These are phyloP conservation scores for Peribatodes rhomboidaria DNA, from an alignment of 2,888 invertebrate species.

Conservation along the genomic window DNA sequence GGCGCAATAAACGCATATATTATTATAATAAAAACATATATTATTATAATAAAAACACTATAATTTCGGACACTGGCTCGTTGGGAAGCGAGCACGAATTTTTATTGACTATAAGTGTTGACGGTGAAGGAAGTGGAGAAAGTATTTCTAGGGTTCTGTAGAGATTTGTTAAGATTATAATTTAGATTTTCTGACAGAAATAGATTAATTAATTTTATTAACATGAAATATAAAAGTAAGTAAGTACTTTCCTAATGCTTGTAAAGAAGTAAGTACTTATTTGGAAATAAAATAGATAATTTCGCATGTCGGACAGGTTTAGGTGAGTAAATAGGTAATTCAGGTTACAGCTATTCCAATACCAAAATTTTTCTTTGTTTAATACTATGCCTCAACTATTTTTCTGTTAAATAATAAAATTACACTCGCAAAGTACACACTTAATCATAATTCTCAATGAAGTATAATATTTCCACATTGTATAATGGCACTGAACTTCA, in stretches of 20 bases:
- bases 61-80: conserved; percentile 50
- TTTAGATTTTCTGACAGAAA: too few species aligned
- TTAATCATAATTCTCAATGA: not conserved
- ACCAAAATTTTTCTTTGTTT: too few species aligned
- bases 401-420: too few species aligned
- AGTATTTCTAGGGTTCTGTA: conserved; percentile 35
- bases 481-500: not conserved
- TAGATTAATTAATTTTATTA: not conserved
- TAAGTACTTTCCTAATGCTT: too few species aligned
- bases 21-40: conserved; percentile 63
- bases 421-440: not conserved
- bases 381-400: too few species aligned
- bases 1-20: conserved; percentile 61
- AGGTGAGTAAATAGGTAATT: too few species aligned
- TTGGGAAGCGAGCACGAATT: conserved; percentile 44
- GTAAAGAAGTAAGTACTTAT: too few species aligned
- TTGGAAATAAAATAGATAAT: too few species aligned
- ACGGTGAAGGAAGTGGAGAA: conserved; percentile 34
- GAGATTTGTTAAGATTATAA: conserved; percentile 3
- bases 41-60: conserved; percentile 65
- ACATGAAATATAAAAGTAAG: too few species aligned
- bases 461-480: not conserved
- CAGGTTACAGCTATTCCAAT: too few species aligned
- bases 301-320: too few species aligned
- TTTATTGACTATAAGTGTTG: conserved; percentile 40